Evolutionary conservation across 35 echinoderm and acorn worm species (phyloP), one percentile per base, ranked within the genome.

Genomic region (Acanthaster planci): DNA sequence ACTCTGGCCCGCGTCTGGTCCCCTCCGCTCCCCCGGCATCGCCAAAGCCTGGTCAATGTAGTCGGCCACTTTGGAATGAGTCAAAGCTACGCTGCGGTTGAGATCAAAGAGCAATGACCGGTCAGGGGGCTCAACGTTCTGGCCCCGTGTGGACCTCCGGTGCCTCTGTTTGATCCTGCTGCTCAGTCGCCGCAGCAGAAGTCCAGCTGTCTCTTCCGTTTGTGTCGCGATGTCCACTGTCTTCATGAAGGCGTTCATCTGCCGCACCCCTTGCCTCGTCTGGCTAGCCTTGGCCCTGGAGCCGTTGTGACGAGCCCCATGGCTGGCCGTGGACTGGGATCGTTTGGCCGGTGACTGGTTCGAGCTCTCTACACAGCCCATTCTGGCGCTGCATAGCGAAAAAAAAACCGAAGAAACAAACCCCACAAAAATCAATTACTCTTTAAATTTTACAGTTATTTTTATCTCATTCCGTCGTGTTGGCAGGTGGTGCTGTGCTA

Each of bases 101-200:
- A 72, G 22, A 29, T 72, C 64, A 29, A 72, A 35, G 18, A 72
- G 64, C 19, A 72, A 8, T 14, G 64, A 3, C 10, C 34, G 26
- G 9, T 72, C 64, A 6, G 64, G 64, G 10, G 23, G 26, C 14
- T 26, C 64, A 3, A 35, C 2, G 10, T 26, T 18, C 14, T 59
- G 56, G 19, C 27, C 56, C 56, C 56, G 10, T 2, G 56, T 59
- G 26, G 64, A 72, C 34, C 23, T 72, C 64, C 30, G 22, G 26
- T 72, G 64, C 23, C 34, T 72, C 64, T 72, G 64, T 26, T 29
- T 72, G 30, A 72, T 72, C 64, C 64, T 72, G 26, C 64, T 72
- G 23, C 64, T 72, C 0, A 72, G 19, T 23, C 64, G 64, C 29
- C 64, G 22, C 16, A 72, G 64, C 14, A 72, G 14, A 10, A 72